These are phyloP conservation scores for Australoheros scitulus DNA, from an alignment of 2,113 vertebrate genomes.

Conservation along the genomic window DNA sequence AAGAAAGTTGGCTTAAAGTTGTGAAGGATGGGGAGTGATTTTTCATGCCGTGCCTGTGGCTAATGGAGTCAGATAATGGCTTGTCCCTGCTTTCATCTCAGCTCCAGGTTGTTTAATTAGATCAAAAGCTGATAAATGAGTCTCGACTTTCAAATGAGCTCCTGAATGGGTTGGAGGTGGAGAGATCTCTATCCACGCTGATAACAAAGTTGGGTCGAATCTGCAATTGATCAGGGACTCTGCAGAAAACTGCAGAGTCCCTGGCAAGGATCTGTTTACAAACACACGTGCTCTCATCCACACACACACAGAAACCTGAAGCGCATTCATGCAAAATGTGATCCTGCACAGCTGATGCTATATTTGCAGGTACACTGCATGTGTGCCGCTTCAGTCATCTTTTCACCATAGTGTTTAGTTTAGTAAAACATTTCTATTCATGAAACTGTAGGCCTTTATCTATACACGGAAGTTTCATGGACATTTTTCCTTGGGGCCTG, in stretches of 20 bases:
- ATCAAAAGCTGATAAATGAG: conserved; percentile 70
- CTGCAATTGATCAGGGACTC: conserved; percentile 27
- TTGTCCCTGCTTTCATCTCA: conserved; percentile 50
- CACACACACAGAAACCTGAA: background rate
- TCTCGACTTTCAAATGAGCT: conserved; percentile 66
- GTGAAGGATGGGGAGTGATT: conserved; percentile 38
- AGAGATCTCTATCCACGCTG: conserved; percentile 44
- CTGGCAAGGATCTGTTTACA: conserved; percentile 16
- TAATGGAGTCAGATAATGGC: conserved; percentile 61
- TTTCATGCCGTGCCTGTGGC: conserved; percentile 19
- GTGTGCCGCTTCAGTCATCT: background rate
- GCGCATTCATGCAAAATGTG: background rate
- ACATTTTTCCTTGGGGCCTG: conserved; percentile 20
- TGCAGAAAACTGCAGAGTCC: background rate
- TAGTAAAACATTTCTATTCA: conserved; percentile 3
- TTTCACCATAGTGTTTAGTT: background rate
- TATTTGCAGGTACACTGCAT: background rate
- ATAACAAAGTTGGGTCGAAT: conserved; percentile 28
- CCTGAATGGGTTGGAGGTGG: conserved; percentile 51
- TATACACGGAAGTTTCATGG: conserved; percentile 1
- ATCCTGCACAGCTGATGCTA: background rate
- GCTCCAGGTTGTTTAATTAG: conserved; percentile 70
- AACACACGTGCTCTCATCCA: background rate
- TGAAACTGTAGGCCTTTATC: background rate
- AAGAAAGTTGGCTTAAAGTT: conserved; percentile 34